Conservation (phyloP, 1,140 invertebrate species). For the Portunus trituberculatus region DNA sequence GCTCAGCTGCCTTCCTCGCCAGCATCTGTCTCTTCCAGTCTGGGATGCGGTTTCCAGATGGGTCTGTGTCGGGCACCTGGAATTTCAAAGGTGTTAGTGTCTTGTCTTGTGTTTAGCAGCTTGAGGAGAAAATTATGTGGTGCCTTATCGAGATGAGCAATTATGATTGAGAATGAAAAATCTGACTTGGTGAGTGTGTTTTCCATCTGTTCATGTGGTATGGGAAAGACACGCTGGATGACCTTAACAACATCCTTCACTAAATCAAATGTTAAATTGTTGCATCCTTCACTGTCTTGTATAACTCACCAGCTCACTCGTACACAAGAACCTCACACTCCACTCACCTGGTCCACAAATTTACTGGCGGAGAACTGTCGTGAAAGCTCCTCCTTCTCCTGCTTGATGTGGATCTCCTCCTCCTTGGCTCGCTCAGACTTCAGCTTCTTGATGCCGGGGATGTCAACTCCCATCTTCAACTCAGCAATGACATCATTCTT, state of each 20-base stretch:
- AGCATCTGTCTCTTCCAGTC: conserved; percentile 97
- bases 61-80: conserved; percentile 93
- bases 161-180: no score
- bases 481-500: conserved; percentile 94
- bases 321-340: not conserved
- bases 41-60: conserved; percentile 93
- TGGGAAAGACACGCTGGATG: no score
- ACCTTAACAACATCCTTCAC: no score
- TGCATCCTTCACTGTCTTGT: not conserved
- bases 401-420: conserved; percentile 89
- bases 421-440: conserved; percentile 92
- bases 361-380: conserved; percentile 92
- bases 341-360: conserved; percentile 91
- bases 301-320: not conserved
- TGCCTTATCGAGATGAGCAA: no score
- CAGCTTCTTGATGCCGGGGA: conserved; percentile 93
- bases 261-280: no score
- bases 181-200: no score
- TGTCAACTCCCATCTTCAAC: conserved; percentile 93
- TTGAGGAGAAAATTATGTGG: no score
- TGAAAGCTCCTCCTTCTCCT: conserved; percentile 89
- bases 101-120: no score
- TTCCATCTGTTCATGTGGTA: no score
- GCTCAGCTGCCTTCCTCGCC: conserved; percentile 94
- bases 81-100: not conserved